Conservation (phyloP, 2,888 invertebrate species). For the Stramonita haemastoma region DNA sequence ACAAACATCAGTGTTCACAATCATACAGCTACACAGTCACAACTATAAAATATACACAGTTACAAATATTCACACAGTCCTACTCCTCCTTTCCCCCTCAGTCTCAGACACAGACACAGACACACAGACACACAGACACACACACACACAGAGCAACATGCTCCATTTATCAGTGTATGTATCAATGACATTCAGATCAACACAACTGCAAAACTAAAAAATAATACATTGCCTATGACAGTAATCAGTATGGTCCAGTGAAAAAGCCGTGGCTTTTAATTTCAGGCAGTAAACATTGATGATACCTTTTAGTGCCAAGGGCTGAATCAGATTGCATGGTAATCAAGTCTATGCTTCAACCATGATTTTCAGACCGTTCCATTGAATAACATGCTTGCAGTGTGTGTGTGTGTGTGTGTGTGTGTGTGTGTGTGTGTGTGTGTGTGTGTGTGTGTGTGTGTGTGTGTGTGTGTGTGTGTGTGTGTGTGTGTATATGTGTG, state of each 20-base stretch:
- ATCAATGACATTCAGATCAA: too few species aligned
- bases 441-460: constrained; percentile 19
- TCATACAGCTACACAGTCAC: background rate
- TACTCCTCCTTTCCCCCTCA: background rate
- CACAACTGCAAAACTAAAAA: too few species aligned
- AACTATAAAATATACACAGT: background rate
- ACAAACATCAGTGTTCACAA: background rate
- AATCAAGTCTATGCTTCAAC: too few species aligned
- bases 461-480: constrained; percentile 27
- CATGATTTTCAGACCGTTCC: too few species aligned
- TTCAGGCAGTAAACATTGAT: too few species aligned
- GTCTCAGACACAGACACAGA: background rate
- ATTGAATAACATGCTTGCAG: too few species aligned
- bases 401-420: constrained; percentile 18
- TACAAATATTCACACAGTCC: background rate
- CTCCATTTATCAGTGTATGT: too few species aligned
- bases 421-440: constrained; percentile 24
- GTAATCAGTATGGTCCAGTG: too few species aligned
- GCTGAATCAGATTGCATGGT: too few species aligned
- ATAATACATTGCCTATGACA: too few species aligned
- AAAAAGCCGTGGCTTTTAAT: too few species aligned
- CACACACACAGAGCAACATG: background rate
- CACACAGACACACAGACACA: background rate
- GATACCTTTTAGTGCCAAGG: too few species aligned
- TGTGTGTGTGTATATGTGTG: background rate